Conservation (phyloP, 2,113 vertebrate species). For the Grammomys surdaster region DNA sequence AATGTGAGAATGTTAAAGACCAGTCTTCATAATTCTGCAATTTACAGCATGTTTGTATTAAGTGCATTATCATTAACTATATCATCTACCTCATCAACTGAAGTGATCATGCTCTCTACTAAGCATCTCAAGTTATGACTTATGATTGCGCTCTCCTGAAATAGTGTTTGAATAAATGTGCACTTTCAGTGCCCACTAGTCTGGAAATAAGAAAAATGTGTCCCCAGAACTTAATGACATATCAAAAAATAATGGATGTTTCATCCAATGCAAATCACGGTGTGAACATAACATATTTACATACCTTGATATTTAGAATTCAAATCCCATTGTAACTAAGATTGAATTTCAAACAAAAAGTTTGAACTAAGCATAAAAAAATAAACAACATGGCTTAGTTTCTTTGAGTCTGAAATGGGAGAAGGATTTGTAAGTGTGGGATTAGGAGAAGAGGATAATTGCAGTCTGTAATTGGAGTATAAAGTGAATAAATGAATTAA, state of each 20-base stretch:
- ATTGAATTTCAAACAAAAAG: conserved; percentile 25
- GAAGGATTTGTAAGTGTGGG: too few species aligned
- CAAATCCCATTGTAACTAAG: background rate
- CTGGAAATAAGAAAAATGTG: background rate
- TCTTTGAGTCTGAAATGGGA: too few species aligned
- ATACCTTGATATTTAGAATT: background rate
- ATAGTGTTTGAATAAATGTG: conserved; percentile 12
- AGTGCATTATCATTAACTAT: background rate
- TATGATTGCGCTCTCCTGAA: background rate
- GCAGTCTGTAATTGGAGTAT: too few species aligned
- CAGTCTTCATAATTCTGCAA: background rate
- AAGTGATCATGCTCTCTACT: background rate
- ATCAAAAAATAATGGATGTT: conserved; percentile 7
- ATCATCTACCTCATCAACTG: background rate
- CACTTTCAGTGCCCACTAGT: background rate
- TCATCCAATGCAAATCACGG: background rate
- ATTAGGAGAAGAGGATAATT: too few species aligned
- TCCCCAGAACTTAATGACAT: background rate
- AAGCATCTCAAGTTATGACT: conserved; percentile 1
- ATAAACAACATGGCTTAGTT: too few species aligned
- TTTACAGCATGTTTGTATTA: background rate
- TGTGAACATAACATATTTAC: background rate
- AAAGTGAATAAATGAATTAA: too few species aligned
- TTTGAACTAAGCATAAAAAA: background rate
- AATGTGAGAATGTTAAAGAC: background rate